phyloP scores from a whole-genome alignment of 2,113 vertebrate species.

The Felis chaus region DNA sequence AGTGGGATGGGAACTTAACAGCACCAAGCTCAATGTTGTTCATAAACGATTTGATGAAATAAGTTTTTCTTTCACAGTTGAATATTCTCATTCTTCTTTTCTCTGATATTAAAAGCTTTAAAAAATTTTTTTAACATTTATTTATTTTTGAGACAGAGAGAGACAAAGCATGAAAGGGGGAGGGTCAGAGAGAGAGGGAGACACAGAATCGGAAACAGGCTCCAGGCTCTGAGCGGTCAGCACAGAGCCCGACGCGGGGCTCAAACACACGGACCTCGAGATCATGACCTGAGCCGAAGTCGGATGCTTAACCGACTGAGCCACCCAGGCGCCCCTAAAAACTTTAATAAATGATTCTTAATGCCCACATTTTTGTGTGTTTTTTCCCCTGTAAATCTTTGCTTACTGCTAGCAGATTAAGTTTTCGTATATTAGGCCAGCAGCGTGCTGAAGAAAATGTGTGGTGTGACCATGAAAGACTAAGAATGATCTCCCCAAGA shows the following conservation, averaged over 20 bases:
- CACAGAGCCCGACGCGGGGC: too few species aligned
- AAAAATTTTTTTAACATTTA: background rate
- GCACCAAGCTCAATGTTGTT: too few species aligned
- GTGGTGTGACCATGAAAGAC: background rate
- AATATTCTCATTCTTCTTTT: background rate
- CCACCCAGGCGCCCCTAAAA: too few species aligned
- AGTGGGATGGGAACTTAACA: background rate
- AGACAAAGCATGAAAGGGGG: too few species aligned
- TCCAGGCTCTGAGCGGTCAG: too few species aligned
- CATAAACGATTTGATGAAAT: background rate
- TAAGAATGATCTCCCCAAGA: background rate
- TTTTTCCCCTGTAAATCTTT: background rate
- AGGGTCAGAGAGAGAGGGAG: too few species aligned
- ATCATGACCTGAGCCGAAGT: too few species aligned
- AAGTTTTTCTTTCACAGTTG: background rate
- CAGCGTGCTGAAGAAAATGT: background rate
- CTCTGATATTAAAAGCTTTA: background rate
- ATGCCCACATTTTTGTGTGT: background rate
- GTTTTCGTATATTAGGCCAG: background rate
- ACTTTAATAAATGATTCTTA: background rate
- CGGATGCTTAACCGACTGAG: too few species aligned
- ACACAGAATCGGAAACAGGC: too few species aligned
- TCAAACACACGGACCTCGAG: fast-evolving
- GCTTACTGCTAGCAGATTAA: background rate
- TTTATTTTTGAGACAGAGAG: too few species aligned